Evolutionary conservation across 2,113 vertebrate genomes (phyloP).

Genomic region (Tenebrosternarchus preto): DNA sequence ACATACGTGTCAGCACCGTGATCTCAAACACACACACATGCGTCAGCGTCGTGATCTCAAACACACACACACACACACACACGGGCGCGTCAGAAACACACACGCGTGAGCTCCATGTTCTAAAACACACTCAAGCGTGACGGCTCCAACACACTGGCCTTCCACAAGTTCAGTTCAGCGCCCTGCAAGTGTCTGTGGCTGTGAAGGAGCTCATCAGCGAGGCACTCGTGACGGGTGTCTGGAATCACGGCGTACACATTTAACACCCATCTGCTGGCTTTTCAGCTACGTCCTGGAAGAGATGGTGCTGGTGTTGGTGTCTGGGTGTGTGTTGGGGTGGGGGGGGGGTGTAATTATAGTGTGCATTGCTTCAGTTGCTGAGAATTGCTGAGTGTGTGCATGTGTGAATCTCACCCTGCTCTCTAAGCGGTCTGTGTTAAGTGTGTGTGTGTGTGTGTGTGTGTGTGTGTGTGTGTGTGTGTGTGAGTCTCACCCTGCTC

Average conservation of each 20-base stretch:
- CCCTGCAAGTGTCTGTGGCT: neutral
- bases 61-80: neutral
- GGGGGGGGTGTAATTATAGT: constrained; percentile 12
- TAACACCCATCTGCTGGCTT: constrained; percentile 25
- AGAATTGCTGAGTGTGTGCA: neutral
- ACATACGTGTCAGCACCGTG: constrained; percentile 83
- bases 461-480: no score
- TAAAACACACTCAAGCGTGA: constrained; percentile 52
- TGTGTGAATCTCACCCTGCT: no score
- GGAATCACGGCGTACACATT: constrained; percentile 27
- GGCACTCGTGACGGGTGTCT: neutral
- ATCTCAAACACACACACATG: constrained; percentile 71
- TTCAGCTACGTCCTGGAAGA: neutral
- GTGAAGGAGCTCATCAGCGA: neutral
- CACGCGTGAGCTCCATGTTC: constrained; percentile 88
- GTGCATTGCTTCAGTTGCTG: neutral
- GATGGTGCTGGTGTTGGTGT: constrained; percentile 14
- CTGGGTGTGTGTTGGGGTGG: constrained; percentile 22
- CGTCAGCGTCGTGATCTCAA: constrained; percentile 92
- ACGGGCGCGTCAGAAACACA: neutral
- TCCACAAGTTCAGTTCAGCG: neutral
- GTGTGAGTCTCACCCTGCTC: no score
- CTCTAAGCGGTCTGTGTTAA: no score
- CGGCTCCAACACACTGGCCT: neutral
- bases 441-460: no score